Percentiles rank a stretch among this genome's conserved stretches.
Conservation (phyloP, 2,797 vertebrate genomes). For the Chrysocyon brachyurus region DNA sequence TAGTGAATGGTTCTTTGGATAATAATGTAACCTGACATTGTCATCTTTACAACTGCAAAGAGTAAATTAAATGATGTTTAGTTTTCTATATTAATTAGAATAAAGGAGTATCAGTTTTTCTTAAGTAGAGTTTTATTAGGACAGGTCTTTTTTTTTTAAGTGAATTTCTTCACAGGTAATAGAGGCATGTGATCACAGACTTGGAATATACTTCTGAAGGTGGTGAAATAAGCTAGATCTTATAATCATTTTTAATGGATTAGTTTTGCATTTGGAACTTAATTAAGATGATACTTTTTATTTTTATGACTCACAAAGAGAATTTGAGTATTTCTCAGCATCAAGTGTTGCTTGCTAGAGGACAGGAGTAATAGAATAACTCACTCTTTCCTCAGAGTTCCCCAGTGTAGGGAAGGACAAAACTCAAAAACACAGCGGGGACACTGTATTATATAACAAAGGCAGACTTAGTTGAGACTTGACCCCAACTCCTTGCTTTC, state of each 20-base stretch:
- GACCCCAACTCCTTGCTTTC: background rate
- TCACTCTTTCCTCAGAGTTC: background rate
- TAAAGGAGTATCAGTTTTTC: background rate
- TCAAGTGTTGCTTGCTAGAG: background rate
- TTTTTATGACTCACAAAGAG: background rate
- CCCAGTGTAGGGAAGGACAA: background rate
- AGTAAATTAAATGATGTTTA: slow-evolving; percentile 14
- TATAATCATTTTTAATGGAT: background rate
- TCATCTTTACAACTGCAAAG: slow-evolving; percentile 4
- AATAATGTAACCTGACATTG: slow-evolving; percentile 34
- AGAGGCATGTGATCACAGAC: background rate
- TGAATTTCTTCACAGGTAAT: background rate
- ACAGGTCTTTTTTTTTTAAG: background rate
- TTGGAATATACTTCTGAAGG: background rate
- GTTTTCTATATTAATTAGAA: slow-evolving; percentile 30
- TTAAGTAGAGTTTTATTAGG: background rate
- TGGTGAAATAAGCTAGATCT: background rate
- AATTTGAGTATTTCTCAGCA: background rate
- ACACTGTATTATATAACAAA: background rate
- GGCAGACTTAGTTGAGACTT: background rate
- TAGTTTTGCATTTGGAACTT: slow-evolving; percentile 9
- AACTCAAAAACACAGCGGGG: background rate
- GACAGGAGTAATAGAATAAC: background rate
- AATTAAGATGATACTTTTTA: background rate
- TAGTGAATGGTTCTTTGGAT: background rate